These are phyloP conservation scores for Protobothrops mucrosquamatus DNA, from an alignment of 2,113 vertebrate species.

Conservation along the genomic window DNA sequence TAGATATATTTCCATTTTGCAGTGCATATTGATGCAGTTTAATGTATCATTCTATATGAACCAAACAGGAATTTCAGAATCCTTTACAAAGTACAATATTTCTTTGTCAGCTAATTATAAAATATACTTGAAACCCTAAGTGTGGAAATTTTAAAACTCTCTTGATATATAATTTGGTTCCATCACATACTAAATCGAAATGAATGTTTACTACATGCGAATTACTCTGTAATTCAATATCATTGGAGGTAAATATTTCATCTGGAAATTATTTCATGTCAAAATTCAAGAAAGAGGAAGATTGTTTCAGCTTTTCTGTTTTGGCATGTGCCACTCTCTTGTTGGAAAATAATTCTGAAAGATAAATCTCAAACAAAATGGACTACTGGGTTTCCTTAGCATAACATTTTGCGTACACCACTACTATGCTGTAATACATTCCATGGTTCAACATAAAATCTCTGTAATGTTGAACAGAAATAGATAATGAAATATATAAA, in stretches of 20 bases:
- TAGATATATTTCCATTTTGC: neutral
- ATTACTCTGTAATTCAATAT: neutral
- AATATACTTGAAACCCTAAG: neutral
- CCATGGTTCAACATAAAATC: neutral
- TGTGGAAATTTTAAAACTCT: neutral
- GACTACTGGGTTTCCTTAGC: neutral
- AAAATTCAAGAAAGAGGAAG: neutral
- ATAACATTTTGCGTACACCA: neutral
- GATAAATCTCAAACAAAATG: neutral
- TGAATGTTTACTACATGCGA: neutral
- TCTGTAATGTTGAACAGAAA: neutral
- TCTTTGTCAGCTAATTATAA: neutral
- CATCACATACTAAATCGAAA: neutral
- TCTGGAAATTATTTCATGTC: neutral
- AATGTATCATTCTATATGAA: neutral
- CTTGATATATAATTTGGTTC: neutral
- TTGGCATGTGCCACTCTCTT: neutral
- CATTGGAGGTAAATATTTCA: neutral
- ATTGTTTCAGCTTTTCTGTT: neutral
- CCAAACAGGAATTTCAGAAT: neutral
- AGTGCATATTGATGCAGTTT: neutral
- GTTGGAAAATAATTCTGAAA: too few relatives aligned
- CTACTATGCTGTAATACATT: neutral
- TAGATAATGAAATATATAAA: neutral
- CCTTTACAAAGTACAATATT: neutral